Evolutionary conservation across 64 coral and sea anemone species (phyloP), one percentile per base, ranked within the genome.

Genomic region (Acropora tenuis): DNA sequence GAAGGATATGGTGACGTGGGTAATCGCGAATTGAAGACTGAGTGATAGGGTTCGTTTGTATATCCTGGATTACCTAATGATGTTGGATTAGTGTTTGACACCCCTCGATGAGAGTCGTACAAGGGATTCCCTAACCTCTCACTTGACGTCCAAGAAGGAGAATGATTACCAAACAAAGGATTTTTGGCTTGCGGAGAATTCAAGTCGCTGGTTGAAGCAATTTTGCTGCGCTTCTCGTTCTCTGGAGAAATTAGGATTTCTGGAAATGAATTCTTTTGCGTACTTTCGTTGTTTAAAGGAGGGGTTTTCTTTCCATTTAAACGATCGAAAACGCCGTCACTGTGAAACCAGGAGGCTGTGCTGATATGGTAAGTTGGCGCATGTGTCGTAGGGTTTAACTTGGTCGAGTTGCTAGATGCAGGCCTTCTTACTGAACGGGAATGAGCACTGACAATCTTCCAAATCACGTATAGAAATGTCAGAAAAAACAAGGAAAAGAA

Each of bases 381-480:
- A 67, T 89, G 93, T 44, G 75, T 52, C 69, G 93, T 95, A 7
- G 96, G 96, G 87, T 19, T 80, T 41, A 98, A 86, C 80, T 94
- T 94, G 11, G 91, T 68, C 46, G 82, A 71, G 82, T 84, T 89
- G 53, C 76, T 50, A 17, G 93, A 91, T 19, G 89, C 96, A 60
- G 96, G 96, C 19, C 96, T 89, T 83, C 96, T 72, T 42, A 73
- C 75, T 0, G 96, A 80, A 43, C 96, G 93, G 50, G 96, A 95
- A 75, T 98, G 93, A 15, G 96, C 71, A 73, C 96, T 95, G 58
- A 98, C 96, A 42, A 98, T 98, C 92, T 98, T 98, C 96, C 96
- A 98, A 72, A 98, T 86, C 15, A 90, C 88, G 45, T 98, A 98
- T 5, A 98, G 78, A 43, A 98, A 95, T 6, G 96, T 90, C 76